These are phyloP conservation scores for Acipenser ruthenus DNA, from an alignment of 2,797 vertebrate genomes.

Conservation along the genomic window DNA sequence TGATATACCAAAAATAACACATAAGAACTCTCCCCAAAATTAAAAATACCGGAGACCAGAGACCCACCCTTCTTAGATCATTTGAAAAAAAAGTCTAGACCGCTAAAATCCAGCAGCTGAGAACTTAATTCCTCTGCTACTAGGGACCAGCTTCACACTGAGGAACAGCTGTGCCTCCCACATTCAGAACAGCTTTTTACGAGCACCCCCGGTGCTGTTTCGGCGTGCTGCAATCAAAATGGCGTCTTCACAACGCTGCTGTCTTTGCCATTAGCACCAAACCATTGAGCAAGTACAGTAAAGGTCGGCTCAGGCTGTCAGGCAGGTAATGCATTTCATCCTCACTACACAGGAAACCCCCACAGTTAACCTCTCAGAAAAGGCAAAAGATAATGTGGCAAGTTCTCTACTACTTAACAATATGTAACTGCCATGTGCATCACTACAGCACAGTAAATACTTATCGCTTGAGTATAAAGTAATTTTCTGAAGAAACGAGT, in stretches of 20 bases:
- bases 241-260: background rate
- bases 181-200: no score
- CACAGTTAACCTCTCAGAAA: background rate
- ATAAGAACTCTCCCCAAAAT: no score
- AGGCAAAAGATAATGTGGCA: slow-evolving; percentile 2
- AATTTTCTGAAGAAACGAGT: no score
- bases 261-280: background rate
- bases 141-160: no score
- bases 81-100: no score
- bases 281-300: background rate
- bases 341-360: background rate
- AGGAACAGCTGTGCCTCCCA: no score
- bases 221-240: background rate
- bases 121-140: no score
- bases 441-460: slow-evolving; percentile 9
- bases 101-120: no score
- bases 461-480: background rate
- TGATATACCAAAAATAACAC: no score
- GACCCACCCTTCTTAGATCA: no score
- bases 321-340: background rate
- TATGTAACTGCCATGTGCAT: background rate
- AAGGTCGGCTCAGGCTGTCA: background rate
- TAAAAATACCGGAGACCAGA: no score
- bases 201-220: background rate
- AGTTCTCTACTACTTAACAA: slow-evolving; percentile 16